Base-by-base conservation (phyloP, 1,140 invertebrate genomes). In the Hyles euphorbiae region DNA sequence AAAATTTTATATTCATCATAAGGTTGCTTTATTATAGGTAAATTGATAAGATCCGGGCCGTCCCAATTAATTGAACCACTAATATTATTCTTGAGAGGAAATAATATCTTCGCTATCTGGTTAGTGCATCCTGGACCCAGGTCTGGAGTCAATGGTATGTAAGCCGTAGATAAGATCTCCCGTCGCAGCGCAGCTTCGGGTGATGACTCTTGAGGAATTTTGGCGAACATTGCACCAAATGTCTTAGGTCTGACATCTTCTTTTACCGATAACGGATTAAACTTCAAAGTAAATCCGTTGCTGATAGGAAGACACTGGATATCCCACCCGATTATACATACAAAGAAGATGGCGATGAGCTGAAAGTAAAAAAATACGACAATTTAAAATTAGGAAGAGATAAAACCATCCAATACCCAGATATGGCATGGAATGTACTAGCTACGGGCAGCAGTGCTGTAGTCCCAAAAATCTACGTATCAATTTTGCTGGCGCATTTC, bases 1-100 rank as follows among this genome's bases (percentile, higher is more conserved):
- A 87, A 56, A 12, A 87, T 70, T 49, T 82, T 84, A 44, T 84
- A 87, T 33, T 74, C 62, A 5, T 67, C 59, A 10, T 65, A 65
- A 1, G 67, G 61, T 44, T 82, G 72, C 34, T 63, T 71, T 7
- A 82, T 50, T 6, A 79, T 61, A 3, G 81, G 81, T 46, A 84
- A 58, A 55, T 75, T 76, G n/a, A 80, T 65, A 52, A 65, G 74
- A 58, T 67, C 71, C 3, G 46, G 10, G 22, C 53, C 34, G 4
- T 68, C 59, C 10, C 10, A 40, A 40, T 40, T 40, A 5, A 40
- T 40, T 0, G 36, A 40, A 40, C 36, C 36, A 48, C 36, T 34
- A 4, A 44, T 11, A n/a, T 10, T 9, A 50, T 47, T 46, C 63
- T 66, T 34, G 44, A 7, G 4, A 0, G 72, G 73, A 55, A 67